A percentile compares a stretch with the other conserved stretches of the same genome.
Conservation (phyloP, 2,797 vertebrate species). For the Epinephelus awoara region DNA sequence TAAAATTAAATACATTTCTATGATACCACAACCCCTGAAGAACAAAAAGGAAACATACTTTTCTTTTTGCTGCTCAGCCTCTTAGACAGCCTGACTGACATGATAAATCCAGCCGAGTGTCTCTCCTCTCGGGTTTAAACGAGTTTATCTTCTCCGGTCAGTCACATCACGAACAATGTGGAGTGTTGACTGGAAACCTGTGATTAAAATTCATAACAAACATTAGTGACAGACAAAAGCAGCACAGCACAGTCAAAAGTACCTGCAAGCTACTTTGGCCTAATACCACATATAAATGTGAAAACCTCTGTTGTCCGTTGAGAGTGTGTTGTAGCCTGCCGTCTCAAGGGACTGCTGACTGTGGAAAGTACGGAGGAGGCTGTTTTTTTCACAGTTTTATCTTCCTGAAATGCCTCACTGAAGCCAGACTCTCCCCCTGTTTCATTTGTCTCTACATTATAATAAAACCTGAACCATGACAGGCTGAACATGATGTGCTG, state of each 20-base stretch:
- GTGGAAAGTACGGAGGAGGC: constrained; percentile 20
- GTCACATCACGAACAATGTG: constrained; percentile 15
- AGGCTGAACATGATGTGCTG: constrained; percentile 12
- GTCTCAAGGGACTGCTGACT: constrained; percentile 13
- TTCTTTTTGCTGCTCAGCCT: constrained; percentile 77
- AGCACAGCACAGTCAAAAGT: constrained; percentile 20
- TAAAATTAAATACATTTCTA: background rate
- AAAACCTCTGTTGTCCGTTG: constrained; percentile 5
- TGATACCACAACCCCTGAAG: background rate
- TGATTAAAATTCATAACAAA: constrained; percentile 32
- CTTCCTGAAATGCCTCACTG: constrained; percentile 35
- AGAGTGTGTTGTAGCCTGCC: constrained; percentile 6
- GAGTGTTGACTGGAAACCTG: constrained; percentile 47
- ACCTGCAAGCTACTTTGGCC: background rate
- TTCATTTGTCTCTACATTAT: constrained; percentile 15
- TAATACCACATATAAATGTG: constrained; percentile 11
- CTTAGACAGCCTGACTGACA: constrained; percentile 75
- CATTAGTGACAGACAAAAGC: background rate
- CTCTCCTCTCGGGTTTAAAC: constrained; percentile 26
- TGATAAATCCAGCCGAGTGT: constrained; percentile 49
- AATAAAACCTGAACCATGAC: constrained; percentile 14
- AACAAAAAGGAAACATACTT: constrained; percentile 66
- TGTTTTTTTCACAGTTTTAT: constrained; percentile 34
- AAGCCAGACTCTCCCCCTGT: constrained; percentile 29
- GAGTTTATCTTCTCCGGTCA: constrained; percentile 17